A percentile compares a stretch with the other conserved stretches of the same genome.
Evolutionary conservation across 2,888 invertebrate species (phyloP).

Genomic region (Drosophila demipolita): DNA sequence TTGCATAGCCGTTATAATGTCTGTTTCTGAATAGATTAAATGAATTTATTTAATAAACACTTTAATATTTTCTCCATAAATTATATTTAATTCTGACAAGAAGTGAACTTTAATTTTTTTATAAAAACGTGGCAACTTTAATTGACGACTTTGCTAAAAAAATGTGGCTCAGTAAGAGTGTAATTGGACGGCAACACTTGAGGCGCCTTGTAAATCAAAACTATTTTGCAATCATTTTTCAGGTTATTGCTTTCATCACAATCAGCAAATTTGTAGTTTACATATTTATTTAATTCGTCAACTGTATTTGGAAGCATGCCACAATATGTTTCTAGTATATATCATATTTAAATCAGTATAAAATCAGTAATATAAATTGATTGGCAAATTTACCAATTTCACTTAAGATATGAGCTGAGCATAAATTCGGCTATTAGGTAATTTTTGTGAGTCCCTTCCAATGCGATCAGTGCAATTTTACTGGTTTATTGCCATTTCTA

Average conservation of each 20-base stretch:
- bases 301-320: neutral
- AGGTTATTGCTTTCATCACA: neutral
- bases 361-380: neutral
- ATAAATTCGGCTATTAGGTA: neutral
- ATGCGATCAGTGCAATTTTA: neutral
- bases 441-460: neutral
- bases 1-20: neutral
- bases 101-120: constrained; percentile 19
- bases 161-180: neutral
- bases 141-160: neutral
- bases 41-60: constrained; percentile 52
- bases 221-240: neutral
- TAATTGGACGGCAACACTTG: neutral
- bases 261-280: neutral
- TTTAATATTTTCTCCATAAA: constrained; percentile 45
- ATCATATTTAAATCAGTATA: too few species aligned
- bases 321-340: neutral
- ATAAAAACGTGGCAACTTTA: neutral
- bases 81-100: constrained; percentile 19
- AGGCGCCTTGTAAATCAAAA: constrained; percentile 14
- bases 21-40: constrained; percentile 35
- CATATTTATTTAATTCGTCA: neutral
- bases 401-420: neutral
- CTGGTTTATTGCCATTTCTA: neutral
- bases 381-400: neutral